Evolutionary conservation across 2,888 invertebrate species (phyloP), one percentile per base, ranked within the genome.

Genomic region (Malthinus flaveolus): DNA sequence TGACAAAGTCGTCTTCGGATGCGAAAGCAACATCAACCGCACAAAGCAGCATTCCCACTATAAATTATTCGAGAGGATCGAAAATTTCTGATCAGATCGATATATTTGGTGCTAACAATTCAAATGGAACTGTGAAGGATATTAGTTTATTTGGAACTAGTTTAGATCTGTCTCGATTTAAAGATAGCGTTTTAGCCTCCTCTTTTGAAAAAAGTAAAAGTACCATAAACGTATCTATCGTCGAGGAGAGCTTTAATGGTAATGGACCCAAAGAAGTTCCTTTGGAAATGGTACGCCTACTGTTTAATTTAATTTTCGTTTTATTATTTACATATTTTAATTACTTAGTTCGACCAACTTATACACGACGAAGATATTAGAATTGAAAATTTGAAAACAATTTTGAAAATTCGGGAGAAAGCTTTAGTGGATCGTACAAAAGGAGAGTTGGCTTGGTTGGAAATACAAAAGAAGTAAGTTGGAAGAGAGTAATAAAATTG

Each of bases 361-460:
- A 84, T 87, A 65, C 85, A 84, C 72, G 87, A 87, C 67, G 89
- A 90, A 75, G 85, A 86, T 66, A 78, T 82, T 10, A 80, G 88
- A 70, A 83, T 86, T 1, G 84, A 87, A 66, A 85, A 89, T 74
- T 80, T 89, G 68, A 82, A 84, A 61, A 82, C 85, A 42, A 76
- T 88, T 37, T 79, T 90, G 44, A 85, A 86, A 73, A 82, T 88
- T 51, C 80, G 87, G 6, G 88, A 89, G 72, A 85, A 86, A 69
- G 83, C 86, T 0, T 73, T 89, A 51, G 79, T 86, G 35, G 87
- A 89, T 75, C 82, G 87, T 64, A 86, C 87, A 1, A 86, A 85
- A 73, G 83, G 84, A 1, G 85, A 87, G 75, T 75, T 87, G 62
- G 82, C 83, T 1, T 84, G 82, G 82, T 73, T 90, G 11, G 87